Evolutionary conservation across 1,140 invertebrate species (phyloP).

Genomic region (Teleogryllus occipitalis): DNA sequence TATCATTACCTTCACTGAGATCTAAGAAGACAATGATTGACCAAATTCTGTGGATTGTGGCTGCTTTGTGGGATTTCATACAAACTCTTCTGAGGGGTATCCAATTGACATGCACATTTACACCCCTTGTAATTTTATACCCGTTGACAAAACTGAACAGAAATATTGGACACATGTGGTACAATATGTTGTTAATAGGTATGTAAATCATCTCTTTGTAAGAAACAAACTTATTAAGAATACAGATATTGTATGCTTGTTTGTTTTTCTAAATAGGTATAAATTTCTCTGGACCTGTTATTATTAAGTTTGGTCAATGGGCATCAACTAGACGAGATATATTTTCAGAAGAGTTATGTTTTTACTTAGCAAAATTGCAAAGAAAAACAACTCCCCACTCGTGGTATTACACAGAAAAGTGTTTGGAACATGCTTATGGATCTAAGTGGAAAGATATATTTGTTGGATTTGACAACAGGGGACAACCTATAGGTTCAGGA

Average conservation of each 20-base stretch:
- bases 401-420: slow-evolving; percentile 34
- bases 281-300: slow-evolving; percentile 41
- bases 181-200: slow-evolving; percentile 15
- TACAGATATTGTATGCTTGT: neutral
- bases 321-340: slow-evolving; percentile 40
- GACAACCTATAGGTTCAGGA: slow-evolving; percentile 41
- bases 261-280: slow-evolving; percentile 24
- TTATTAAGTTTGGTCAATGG: slow-evolving; percentile 48
- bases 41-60: neutral
- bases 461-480: slow-evolving; percentile 31
- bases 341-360: slow-evolving; percentile 39
- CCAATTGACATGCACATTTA: neutral
- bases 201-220: neutral
- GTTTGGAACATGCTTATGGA: slow-evolving; percentile 34
- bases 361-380: slow-evolving; percentile 37
- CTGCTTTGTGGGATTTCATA: neutral
- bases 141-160: slow-evolving; percentile 3
- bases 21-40: neutral
- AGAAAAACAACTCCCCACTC: slow-evolving; percentile 34
- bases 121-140: slow-evolving; percentile 11
- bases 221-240: neutral
- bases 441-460: slow-evolving; percentile 36
- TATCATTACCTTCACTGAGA: no score
- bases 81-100: slow-evolving; percentile 6
- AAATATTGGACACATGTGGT: slow-evolving; percentile 6